Base-by-base conservation (phyloP, 1,140 invertebrate genomes). In the Achroia grisella region DNA sequence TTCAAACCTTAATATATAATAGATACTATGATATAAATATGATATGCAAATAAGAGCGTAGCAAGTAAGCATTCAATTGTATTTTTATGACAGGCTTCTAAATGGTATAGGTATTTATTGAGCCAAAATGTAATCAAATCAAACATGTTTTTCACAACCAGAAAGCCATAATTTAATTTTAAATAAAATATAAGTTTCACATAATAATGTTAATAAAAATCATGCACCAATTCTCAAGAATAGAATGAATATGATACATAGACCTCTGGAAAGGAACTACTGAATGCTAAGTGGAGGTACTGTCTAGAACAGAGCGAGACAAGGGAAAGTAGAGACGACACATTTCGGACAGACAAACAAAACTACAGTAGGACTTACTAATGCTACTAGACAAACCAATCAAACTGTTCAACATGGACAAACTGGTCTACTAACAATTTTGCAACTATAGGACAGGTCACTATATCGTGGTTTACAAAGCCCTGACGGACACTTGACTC, bases 361-460 rank as follows among this genome's bases (percentile, higher is more conserved):
- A 54, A 59, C 72, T 81, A 81, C 74, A 15, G 11, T 35, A 59
- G 54, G 48, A 63, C 67, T 37, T 52, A 52, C 67, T 70, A 73
- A 50, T 48, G 46, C 74, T 81, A 84, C 75, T 28, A 65, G 52
- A 74, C 50, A 74, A 62, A 42, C 45, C 62, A 71, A 68, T 59
- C 56, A 65, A 23, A 71, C 30, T 63, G 37, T 40, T 61, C 44
- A 65, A 73, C 65, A 76, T 62, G 58, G 39, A 66, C 49, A 74
- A 50, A 68, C 49, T 53, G 48, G 50, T 52, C 57, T 63, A 64
- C 68, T 65, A 73, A 49, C 45, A 62, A 81, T 82, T 85, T 82
- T 85, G 81, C 81, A 85, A 85, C 81, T 82, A 85, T 85, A 82
- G 81, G 77, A 82, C 78, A 85, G 81, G 71, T 81, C 56, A 69